Base-by-base conservation (phyloP, 1,140 invertebrate species). In the Drosophila neocordata region DNA sequence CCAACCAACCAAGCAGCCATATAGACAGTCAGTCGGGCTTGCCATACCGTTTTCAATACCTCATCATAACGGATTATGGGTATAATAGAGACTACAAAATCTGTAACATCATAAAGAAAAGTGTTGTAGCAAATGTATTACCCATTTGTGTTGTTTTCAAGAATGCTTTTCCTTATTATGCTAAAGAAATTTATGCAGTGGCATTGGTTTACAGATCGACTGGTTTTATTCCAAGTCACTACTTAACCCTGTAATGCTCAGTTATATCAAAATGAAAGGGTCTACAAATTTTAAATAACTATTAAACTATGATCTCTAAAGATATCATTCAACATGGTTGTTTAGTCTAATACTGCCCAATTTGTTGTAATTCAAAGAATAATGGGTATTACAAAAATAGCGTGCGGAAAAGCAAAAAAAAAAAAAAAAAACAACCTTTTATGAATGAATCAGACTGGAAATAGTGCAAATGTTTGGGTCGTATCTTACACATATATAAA, bases 401-500 rank as follows among this genome's bases (percentile, higher is more conserved):
- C 34, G 51, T 55, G 62, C 61, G 65, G 20, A 15, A 20, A 4
- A 31, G 27, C 4, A 31, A 31, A 35, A n/a, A 44, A 15, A n/a
- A 56, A 61, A 44, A 72, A 67, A 44, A 15, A n/a, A 56, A 61
- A 44, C 65, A 67, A 69, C 71, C 53, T 76, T 77, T 88, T 77
- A 67, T 85, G 88, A 90, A 90, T 88, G 89, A 90, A 90, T 90
- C 82, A 90, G 89, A 85, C 75, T 90, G 89, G 83, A 90, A 85
- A 81, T 81, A 85, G 83, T 69, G 55, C 71, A 83, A 8, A 57
- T 34, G 38, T 2, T 58, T 31, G 18, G 56, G 15, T 44, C 15
- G 7, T 44, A 44, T 44, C 41, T 24, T 48, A 48, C 6, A 15
- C 12, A 8, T 12, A 48, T 20, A 56, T 66, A 60, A 74, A 20